A percentile compares a stretch with the other conserved stretches of the same genome.
Evolutionary conservation across 2,113 vertebrate genomes (phyloP).

Genomic region (Mesocricetus auratus): DNA sequence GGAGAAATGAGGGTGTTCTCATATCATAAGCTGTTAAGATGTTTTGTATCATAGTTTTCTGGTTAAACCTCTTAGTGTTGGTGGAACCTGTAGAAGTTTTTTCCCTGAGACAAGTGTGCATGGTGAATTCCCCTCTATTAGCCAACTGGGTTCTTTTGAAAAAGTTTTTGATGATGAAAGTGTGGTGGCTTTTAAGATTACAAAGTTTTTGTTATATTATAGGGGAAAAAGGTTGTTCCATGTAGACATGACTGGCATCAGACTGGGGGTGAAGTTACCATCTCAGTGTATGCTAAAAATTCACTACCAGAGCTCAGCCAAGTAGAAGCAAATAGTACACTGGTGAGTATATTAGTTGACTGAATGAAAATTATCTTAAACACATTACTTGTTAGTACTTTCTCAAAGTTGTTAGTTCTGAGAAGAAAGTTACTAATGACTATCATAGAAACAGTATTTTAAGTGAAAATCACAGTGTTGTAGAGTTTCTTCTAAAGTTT

Average conservation of each 20-base stretch:
- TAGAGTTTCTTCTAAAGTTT: neutral
- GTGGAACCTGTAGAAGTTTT: neutral
- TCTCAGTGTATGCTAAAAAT: constrained; percentile 98
- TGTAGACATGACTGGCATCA: constrained; percentile 99
- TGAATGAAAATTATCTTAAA: neutral
- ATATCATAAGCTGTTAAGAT: neutral
- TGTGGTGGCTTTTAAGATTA: constrained; percentile 17
- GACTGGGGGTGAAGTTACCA: constrained; percentile 95
- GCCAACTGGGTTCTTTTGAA: neutral
- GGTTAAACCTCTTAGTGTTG: constrained; percentile 2
- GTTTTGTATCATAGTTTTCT: neutral
- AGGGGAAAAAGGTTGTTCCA: constrained; percentile 95
- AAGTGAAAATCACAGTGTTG: neutral
- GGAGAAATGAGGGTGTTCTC: neutral
- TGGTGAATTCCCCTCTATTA: neutral
- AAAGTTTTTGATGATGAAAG: neutral
- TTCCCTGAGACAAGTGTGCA: neutral
- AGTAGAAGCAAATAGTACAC: constrained; percentile 95
- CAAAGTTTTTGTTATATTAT: constrained; percentile 15
- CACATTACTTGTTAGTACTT: constrained; percentile 13
- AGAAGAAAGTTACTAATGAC: neutral
- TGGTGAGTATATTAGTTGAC: constrained; percentile 87
- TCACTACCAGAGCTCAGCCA: constrained; percentile 93
- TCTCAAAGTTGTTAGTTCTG: neutral
- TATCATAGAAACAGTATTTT: neutral